These are phyloP conservation scores for Paratrypauchen microcephalus DNA, from an alignment of 2,797 vertebrate genomes.

Conservation along the genomic window DNA sequence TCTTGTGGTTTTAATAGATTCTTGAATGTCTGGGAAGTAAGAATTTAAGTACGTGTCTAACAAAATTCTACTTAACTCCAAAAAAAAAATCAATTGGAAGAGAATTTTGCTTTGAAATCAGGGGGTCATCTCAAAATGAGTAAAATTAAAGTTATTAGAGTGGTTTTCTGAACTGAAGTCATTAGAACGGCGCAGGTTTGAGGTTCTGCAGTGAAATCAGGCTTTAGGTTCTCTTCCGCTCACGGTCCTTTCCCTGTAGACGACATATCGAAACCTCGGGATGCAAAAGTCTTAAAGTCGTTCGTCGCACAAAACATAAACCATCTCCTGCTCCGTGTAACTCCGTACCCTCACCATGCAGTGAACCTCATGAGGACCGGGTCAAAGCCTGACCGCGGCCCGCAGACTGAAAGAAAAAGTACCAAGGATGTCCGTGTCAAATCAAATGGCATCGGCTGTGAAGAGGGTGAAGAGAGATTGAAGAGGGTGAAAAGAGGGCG, in stretches of 20 bases:
- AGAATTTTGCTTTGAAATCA: not conserved
- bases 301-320: slow-evolving; percentile 57
- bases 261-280: slow-evolving; percentile 45
- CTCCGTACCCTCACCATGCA: slow-evolving; percentile 70
- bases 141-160: too few species aligned
- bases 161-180: not conserved
- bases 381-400: not conserved
- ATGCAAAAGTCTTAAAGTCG: slow-evolving; percentile 53
- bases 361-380: slow-evolving; percentile 45
- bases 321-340: slow-evolving; percentile 57
- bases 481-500: too few species aligned
- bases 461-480: slow-evolving; percentile 47
- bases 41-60: not conserved
- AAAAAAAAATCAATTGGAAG: not conserved
- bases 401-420: slow-evolving; percentile 71
- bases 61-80: not conserved
- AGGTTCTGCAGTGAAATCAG: not conserved
- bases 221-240: slow-evolving; percentile 50
- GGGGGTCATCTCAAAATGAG: not conserved
- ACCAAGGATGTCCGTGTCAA: slow-evolving; percentile 80
- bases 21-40: not conserved
- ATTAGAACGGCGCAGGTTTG: not conserved
- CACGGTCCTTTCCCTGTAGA: slow-evolving; percentile 44
- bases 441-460: slow-evolving; percentile 87
- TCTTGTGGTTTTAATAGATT: too few species aligned